Evolutionary conservation across 2,888 invertebrate genomes (phyloP).

Genomic region (Drosophila melanosoma): DNA sequence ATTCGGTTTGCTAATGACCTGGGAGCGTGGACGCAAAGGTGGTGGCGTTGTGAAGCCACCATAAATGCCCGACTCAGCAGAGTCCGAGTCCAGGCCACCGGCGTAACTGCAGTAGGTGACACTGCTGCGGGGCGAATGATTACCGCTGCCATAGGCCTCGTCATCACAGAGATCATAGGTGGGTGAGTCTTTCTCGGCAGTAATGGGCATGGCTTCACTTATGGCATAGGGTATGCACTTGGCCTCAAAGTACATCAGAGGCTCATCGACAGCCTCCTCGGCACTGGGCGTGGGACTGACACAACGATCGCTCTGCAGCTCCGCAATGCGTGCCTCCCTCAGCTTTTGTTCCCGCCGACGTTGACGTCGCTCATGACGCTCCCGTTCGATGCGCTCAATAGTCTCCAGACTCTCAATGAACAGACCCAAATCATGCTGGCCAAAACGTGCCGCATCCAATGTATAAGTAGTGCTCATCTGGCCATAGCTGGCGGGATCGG

Average conservation of each 20-base stretch:
- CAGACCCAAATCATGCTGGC: slow-evolving; percentile 58
- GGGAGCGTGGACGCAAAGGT: slow-evolving; percentile 52
- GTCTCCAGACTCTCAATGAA: slow-evolving; percentile 79
- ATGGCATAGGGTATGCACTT: slow-evolving; percentile 66
- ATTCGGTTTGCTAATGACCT: slow-evolving; percentile 55
- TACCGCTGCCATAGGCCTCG: slow-evolving; percentile 63
- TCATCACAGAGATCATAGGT: slow-evolving; percentile 63
- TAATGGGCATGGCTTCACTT: slow-evolving; percentile 22
- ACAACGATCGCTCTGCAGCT: slow-evolving; percentile 42
- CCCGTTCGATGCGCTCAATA: slow-evolving; percentile 64
- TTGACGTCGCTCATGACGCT: slow-evolving; percentile 59
- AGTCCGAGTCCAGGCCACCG: slow-evolving; percentile 50
- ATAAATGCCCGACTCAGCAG: slow-evolving; percentile 47
- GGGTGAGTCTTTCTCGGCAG: neutral
- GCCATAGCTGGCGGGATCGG: slow-evolving; percentile 10
- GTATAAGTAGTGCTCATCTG: slow-evolving; percentile 45
- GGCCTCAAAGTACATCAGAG: slow-evolving; percentile 57
- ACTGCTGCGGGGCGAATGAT: slow-evolving; percentile 58
- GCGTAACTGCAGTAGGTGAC: slow-evolving; percentile 64
- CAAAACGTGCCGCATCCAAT: slow-evolving; percentile 53
- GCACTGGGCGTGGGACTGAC: slow-evolving; percentile 63
- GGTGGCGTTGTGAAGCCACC: slow-evolving; percentile 29
- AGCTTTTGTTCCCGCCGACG: slow-evolving; percentile 39
- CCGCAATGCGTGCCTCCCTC: slow-evolving; percentile 35
- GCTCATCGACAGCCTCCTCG: slow-evolving; percentile 68